phyloP scores from a whole-genome alignment of 2,888 invertebrate species.

The Oscheius sp. region DNA sequence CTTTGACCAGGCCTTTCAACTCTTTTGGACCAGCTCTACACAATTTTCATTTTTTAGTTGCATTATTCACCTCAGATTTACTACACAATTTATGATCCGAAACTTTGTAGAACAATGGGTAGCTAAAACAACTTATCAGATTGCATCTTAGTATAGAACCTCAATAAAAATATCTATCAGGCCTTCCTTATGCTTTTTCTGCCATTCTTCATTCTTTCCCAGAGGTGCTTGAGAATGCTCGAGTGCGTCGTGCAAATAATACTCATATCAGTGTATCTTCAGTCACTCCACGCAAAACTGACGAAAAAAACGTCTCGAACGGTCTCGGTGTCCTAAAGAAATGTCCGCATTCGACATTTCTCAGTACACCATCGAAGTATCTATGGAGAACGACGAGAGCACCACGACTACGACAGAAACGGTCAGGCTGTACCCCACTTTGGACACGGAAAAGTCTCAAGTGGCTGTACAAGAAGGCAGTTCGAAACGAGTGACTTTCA shows the following conservation, averaged over 20 bases:
- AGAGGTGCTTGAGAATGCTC: background rate
- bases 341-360: constrained; percentile 49
- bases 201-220: background rate
- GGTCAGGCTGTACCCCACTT: background rate
- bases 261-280: constrained; percentile 34
- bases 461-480: background rate
- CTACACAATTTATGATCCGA: no score
- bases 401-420: background rate
- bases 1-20: no score
- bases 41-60: no score
- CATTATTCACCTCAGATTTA: no score
- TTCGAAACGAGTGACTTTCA: no score
- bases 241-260: constrained; percentile 25
- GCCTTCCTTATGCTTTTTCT: background rate
- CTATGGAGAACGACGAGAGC: constrained; percentile 25
- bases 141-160: no score
- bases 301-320: constrained; percentile 15
- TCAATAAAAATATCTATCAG: no score
- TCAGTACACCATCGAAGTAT: constrained; percentile 46
- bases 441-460: background rate
- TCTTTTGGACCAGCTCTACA: no score
- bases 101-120: no score
- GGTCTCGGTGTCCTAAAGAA: background rate
- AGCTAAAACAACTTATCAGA: no score
- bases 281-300: constrained; percentile 32